Conservation (phyloP, 2,797 vertebrate species). For the Hipposideros larvatus region DNA sequence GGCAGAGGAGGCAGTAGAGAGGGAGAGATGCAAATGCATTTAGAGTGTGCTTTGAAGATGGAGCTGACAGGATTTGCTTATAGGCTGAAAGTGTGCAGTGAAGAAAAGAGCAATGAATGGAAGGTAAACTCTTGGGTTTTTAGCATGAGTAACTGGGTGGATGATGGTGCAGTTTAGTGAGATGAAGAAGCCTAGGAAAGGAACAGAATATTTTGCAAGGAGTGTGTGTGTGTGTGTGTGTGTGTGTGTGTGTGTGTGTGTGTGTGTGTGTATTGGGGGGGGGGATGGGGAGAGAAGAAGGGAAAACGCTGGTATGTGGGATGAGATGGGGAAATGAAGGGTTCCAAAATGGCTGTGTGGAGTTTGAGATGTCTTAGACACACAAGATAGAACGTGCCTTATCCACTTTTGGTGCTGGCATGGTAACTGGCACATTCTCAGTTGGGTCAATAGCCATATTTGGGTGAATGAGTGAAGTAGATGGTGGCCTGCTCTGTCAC, state of each 20-base stretch:
- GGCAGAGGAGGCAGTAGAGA: neutral
- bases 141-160: neutral
- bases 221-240: no score
- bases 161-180: neutral
- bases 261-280: no score
- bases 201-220: neutral
- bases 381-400: neutral
- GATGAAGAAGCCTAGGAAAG: neutral
- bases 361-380: neutral
- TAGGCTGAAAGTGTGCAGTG: neutral
- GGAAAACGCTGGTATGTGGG: neutral
- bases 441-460: neutral
- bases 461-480: neutral
- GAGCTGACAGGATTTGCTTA: neutral
- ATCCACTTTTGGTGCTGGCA: neutral
- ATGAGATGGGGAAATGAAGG: neutral
- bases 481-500: neutral
- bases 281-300: no score
- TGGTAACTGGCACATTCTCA: neutral
- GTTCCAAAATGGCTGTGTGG: neutral
- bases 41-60: neutral
- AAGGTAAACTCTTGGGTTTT: neutral
- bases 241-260: no score
- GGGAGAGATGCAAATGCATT: neutral
- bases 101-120: neutral